Percentiles rank a stretch among this genome's conserved stretches.
Evolutionary conservation across 2,797 vertebrate species (phyloP).

Genomic region (Tokudaia muenninki): DNA sequence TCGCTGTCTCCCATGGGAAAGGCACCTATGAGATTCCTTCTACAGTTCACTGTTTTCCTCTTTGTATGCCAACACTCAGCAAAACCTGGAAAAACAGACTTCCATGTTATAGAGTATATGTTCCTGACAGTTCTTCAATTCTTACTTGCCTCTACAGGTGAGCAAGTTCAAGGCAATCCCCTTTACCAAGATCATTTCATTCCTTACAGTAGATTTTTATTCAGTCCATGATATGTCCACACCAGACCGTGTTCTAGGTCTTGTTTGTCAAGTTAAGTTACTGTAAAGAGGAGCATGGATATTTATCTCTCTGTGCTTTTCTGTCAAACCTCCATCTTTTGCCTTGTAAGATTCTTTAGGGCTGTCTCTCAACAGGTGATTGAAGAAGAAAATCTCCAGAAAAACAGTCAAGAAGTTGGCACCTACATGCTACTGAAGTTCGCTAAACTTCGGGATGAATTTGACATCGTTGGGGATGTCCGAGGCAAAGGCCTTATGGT

Average conservation of each 20-base stretch:
- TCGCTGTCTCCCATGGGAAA: too few species aligned
- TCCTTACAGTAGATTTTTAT: not conserved
- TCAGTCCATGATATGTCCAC: too few species aligned
- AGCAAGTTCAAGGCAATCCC: too few species aligned
- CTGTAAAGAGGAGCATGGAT: not conserved
- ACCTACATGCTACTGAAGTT: constrained; percentile 92
- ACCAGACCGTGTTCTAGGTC: not conserved
- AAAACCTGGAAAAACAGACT: not conserved
- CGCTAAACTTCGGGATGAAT: constrained; percentile 93
- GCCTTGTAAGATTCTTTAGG: not conserved
- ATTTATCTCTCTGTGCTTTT: not conserved
- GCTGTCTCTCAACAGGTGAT: constrained; percentile 90
- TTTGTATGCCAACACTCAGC: not conserved
- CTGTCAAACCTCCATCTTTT: not conserved
- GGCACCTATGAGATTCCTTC: not conserved
- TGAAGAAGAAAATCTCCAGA: constrained; percentile 91
- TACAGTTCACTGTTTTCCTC: not conserved
- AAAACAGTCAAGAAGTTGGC: constrained; percentile 91
- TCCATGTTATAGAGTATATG: not conserved
- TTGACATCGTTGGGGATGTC: constrained; percentile 95
- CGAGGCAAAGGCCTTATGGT: constrained; percentile 97
- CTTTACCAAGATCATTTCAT: not conserved
- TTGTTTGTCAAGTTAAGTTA: not conserved
- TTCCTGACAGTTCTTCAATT: not conserved
- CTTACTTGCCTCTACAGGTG: not conserved